Evolutionary conservation across 2,888 invertebrate species (phyloP), one percentile per base, ranked within the genome.

Genomic region (Sinotaia quadrata): DNA sequence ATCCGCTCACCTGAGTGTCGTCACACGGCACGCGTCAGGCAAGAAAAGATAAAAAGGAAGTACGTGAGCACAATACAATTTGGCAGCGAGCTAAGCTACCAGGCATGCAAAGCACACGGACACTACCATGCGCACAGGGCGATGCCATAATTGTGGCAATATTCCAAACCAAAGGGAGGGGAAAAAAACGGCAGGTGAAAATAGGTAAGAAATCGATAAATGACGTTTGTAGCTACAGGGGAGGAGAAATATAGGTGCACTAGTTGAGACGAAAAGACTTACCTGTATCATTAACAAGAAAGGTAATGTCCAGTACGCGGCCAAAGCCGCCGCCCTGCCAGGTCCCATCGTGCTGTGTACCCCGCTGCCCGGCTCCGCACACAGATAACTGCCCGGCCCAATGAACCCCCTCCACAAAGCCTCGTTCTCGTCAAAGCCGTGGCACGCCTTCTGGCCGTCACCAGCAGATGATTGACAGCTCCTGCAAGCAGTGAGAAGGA

Each of bases 1-100:
- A 94, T 89, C 94, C 91, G 89, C 92, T 91, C 89, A 94, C 95
- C 96, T 96, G 93, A 75, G 78, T 77, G 70, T 68, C 36, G 62
- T 68, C 44, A 41, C 4, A 3, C 34, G 18, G 7, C 7, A 10
- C 10, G 7, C 2, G 7, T 10, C 24, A 24, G 29, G 54, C 3
- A 3, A 31, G 18, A n/a, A 21, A 27, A 12, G 34, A 15, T 3
- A n/a, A 49, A 18, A 51, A 24, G 12, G 49, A 33, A 27, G 49
- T 18, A 54, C 29, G 47, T n/a, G 41, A 44, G n/a, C n/a, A n/a
- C n/a, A n/a, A n/a, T n/a, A n/a, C n/a, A n/a, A n/a, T n/a, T n/a
- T n/a, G n/a, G n/a, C n/a, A n/a, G n/a, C n/a, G n/a, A n/a, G n/a
- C n/a, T n/a, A n/a, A n/a, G n/a, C n/a, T n/a, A n/a, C n/a, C n/a